Conservation (phyloP, 1,140 invertebrate genomes). For the Gonioctena quinquepunctata region DNA sequence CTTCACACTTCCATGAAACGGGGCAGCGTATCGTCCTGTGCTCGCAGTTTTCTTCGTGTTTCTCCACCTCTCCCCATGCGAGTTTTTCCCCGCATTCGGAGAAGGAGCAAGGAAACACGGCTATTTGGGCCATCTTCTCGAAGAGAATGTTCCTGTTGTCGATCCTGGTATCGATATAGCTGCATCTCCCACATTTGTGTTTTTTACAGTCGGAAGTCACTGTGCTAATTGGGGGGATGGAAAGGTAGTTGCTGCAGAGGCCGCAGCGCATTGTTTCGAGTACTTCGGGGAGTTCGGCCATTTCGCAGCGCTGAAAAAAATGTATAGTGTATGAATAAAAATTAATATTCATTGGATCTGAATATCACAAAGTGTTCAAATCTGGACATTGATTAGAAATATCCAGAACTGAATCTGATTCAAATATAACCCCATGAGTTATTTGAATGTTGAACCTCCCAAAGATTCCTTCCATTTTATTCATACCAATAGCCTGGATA, state of each 20-base stretch:
- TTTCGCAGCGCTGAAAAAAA: too few species aligned
- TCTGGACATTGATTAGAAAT: too few species aligned
- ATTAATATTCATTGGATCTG: too few species aligned
- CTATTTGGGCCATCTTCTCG: neutral
- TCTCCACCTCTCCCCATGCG: neutral
- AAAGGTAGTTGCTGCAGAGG: conserved; percentile 5
- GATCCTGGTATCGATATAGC: neutral
- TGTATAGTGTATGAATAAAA: too few species aligned
- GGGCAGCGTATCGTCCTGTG: conserved; percentile 1
- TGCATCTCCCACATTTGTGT: conserved; percentile 11
- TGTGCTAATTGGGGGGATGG: conserved; percentile 1
- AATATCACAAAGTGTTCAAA: too few species aligned
- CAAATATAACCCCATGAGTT: too few species aligned
- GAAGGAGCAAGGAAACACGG: conserved; percentile 3
- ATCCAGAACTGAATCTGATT: too few species aligned
- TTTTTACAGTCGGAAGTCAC: neutral
- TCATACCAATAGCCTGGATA: too few species aligned
- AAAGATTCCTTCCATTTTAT: too few species aligned
- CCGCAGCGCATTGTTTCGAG: neutral
- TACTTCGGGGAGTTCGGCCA: neutral
- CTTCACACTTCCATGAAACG: conserved; percentile 1
- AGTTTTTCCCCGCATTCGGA: neutral
- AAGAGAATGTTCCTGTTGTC: neutral
- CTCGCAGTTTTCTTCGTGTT: neutral
- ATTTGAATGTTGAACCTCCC: too few species aligned